A percentile compares a stretch with the other conserved stretches of the same genome.
Conservation (phyloP, 2,888 invertebrate species). For the Drosophila recens region DNA sequence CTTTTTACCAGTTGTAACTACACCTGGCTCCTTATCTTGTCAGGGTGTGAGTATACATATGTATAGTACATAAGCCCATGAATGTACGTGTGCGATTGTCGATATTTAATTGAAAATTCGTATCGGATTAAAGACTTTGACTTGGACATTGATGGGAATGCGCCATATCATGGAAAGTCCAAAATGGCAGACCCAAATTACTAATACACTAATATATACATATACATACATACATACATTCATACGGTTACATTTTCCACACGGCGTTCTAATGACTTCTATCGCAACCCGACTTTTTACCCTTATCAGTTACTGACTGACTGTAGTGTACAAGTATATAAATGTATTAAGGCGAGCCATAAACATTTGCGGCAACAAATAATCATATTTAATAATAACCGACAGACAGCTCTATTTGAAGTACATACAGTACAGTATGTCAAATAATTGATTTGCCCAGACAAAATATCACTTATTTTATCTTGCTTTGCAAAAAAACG, state of each 20-base stretch:
- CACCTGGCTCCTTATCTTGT: slow-evolving; percentile 5
- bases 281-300: slow-evolving; percentile 23
- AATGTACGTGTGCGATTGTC: slow-evolving; percentile 33
- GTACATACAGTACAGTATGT: neutral
- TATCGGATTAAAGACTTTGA: slow-evolving; percentile 32
- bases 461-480: neutral
- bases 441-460: slow-evolving; percentile 1
- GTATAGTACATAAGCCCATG: slow-evolving; percentile 17
- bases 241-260: slow-evolving; percentile 10
- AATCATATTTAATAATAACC: slow-evolving; percentile 52
- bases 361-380: slow-evolving; percentile 47
- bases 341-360: slow-evolving; percentile 36
- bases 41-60: slow-evolving; percentile 1
- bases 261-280: slow-evolving; percentile 35
- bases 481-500: neutral
- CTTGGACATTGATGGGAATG: slow-evolving; percentile 12
- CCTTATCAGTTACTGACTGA: slow-evolving; percentile 47
- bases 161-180: slow-evolving; percentile 15
- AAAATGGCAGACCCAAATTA: slow-evolving; percentile 11
- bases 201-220: neutral
- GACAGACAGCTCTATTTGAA: slow-evolving; percentile 31
- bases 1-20: slow-evolving; percentile 8
- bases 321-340: slow-evolving; percentile 8
- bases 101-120: slow-evolving; percentile 33
- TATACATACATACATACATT: neutral